Percentiles rank a stretch among this genome's conserved stretches.
Conservation (phyloP, 1,140 invertebrate species). For the Drosophila punjabiensis region DNA sequence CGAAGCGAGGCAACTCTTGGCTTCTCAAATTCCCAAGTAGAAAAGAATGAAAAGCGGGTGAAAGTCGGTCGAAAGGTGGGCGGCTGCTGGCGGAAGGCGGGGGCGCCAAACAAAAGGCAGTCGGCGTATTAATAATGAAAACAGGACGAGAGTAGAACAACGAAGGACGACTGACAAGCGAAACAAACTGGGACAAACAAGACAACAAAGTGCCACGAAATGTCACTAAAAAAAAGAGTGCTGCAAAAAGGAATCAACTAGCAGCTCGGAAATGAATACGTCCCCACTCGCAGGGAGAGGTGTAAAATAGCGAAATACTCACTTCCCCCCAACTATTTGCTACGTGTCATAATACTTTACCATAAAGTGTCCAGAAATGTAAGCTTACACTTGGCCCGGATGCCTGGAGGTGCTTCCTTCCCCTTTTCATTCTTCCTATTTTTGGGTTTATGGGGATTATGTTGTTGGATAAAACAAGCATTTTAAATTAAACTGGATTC, state of each 20-base stretch:
- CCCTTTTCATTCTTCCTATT: constrained; percentile 7
- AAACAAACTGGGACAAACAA: constrained; percentile 44
- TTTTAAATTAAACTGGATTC: not conserved
- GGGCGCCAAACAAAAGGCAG: constrained; percentile 54
- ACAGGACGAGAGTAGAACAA: constrained; percentile 40
- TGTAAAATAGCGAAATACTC: constrained; percentile 24
- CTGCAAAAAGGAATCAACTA: constrained; percentile 47
- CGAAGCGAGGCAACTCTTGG: constrained; percentile 48
- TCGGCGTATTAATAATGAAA: constrained; percentile 74
- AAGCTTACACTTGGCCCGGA: not conserved
- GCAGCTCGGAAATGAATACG: constrained; percentile 71
- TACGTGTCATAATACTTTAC: constrained; percentile 56
- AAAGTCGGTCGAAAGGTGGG: constrained; percentile 29
- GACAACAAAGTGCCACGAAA: constrained; percentile 36
- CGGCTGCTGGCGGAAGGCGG: not conserved
- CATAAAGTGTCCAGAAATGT: constrained; percentile 14
- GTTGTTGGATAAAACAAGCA: not conserved
- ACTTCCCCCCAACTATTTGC: constrained; percentile 29
- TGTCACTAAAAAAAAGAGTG: constrained; percentile 35
- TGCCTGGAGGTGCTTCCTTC: not conserved
- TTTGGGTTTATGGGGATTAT: constrained; percentile 5
- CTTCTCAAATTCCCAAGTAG: constrained; percentile 57
- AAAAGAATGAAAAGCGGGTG: constrained; percentile 15
- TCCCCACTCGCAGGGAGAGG: constrained; percentile 16
- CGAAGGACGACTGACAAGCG: constrained; percentile 4